Conservation (phyloP, 2,797 vertebrate genomes). For the Pangasius macronema region DNA sequence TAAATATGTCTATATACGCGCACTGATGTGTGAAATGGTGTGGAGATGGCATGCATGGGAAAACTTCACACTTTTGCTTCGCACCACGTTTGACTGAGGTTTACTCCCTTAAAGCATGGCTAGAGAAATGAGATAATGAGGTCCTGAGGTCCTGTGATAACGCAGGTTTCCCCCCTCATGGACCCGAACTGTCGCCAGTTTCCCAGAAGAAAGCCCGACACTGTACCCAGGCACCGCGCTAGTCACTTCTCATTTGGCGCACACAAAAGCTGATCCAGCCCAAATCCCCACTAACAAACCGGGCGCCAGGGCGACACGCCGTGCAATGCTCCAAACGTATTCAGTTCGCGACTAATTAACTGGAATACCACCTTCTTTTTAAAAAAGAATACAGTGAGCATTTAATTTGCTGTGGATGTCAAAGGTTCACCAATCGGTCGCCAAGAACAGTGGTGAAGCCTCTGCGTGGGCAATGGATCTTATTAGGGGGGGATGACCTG, state of each 20-base stretch:
- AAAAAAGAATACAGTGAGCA: conserved; percentile 80
- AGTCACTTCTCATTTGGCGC: conserved; percentile 91
- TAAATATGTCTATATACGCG: not conserved
- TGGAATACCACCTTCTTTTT: conserved; percentile 84
- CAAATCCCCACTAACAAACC: conserved; percentile 89
- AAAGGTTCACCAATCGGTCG: conserved; percentile 82
- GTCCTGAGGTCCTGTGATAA: conserved; percentile 82
- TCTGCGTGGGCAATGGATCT: conserved; percentile 86
- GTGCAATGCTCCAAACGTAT: conserved; percentile 85
- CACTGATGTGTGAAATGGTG: conserved; percentile 28
- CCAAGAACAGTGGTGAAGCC: conserved; percentile 86
- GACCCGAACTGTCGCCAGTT: conserved; percentile 85
- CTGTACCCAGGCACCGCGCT: conserved; percentile 86
- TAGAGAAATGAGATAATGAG: conserved; percentile 89
- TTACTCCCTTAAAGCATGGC: conserved; percentile 78
- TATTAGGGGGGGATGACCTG: conserved; percentile 81
- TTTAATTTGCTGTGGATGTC: conserved; percentile 88
- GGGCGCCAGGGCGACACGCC: conserved; percentile 78
- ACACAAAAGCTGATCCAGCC: conserved; percentile 91
- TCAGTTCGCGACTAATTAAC: conserved; percentile 95
- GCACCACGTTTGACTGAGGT: conserved; percentile 79
- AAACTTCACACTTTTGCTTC: conserved; percentile 69
- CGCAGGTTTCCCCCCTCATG: conserved; percentile 81
- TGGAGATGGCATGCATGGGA: conserved; percentile 50
- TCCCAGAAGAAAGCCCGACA: conserved; percentile 76